These are phyloP conservation scores for Toxonevra muliebris DNA, from an alignment of 2,888 invertebrate species.

Conservation along the genomic window DNA sequence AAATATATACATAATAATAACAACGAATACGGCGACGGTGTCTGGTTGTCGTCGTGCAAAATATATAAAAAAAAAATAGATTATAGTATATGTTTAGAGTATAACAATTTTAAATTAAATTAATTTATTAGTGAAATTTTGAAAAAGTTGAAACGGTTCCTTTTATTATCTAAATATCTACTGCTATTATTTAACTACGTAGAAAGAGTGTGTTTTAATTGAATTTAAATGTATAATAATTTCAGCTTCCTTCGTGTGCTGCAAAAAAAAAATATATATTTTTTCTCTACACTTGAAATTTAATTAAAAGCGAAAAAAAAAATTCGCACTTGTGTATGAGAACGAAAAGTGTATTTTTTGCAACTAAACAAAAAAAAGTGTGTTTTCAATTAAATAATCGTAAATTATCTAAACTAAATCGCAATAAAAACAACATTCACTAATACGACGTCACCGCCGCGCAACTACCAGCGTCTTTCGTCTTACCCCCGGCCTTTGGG, in stretches of 20 bases:
- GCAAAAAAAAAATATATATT: too few species aligned
- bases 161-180: too few species aligned
- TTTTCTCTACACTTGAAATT: neutral
- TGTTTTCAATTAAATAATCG: neutral
- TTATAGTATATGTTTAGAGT: constrained; percentile 9
- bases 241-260: too few species aligned
- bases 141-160: neutral
- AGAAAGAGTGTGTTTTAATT: too few species aligned
- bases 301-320: neutral
- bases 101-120: constrained; percentile 8
- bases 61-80: constrained; percentile 21
- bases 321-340: too few species aligned
- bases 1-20: too few species aligned
- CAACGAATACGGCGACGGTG: neutral
- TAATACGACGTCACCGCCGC: neutral
- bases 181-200: too few species aligned
- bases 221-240: too few species aligned
- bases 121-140: constrained; percentile 6
- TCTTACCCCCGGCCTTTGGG: neutral
- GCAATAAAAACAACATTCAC: too few species aligned
- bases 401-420: neutral
- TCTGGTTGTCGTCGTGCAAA: constrained; percentile 6
- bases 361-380: too few species aligned
- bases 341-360: too few species aligned
- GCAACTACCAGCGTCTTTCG: neutral